These are phyloP conservation scores for Narcine bancroftii DNA, from an alignment of 2,113 vertebrate species.

Conservation along the genomic window DNA sequence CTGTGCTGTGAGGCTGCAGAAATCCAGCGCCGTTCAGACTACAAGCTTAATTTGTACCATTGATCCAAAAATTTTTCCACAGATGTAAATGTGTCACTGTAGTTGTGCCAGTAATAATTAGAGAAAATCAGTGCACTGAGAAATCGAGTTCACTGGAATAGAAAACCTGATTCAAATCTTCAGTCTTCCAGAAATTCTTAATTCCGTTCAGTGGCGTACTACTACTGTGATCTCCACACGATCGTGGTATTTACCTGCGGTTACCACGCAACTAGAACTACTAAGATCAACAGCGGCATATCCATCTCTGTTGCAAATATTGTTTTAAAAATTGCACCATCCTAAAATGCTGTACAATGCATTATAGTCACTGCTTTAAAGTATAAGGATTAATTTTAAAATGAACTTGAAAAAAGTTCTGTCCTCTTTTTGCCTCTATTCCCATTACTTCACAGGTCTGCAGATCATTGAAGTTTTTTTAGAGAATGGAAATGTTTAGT, in stretches of 20 bases:
- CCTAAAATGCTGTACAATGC: neutral
- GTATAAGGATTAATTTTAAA: neutral
- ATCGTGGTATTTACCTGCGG: neutral
- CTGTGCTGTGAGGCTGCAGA: neutral
- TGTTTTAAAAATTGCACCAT: neutral
- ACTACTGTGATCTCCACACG: neutral
- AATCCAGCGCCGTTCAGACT: neutral
- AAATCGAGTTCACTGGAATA: neutral
- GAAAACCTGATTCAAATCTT: neutral
- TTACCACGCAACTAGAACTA: neutral
- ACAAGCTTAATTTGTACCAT: neutral
- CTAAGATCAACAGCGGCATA: neutral
- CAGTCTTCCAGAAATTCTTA: neutral
- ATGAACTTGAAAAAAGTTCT: neutral
- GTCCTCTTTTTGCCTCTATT: neutral
- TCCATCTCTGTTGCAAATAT: neutral
- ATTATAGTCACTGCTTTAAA: neutral
- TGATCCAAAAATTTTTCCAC: conserved; percentile 22
- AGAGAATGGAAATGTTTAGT: no score
- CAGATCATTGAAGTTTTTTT: neutral
- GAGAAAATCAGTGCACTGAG: neutral
- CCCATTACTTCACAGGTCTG: neutral
- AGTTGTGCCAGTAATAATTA: neutral
- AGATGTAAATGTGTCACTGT: neutral
- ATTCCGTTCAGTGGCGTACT: neutral